Conservation (phyloP, 1,140 invertebrate genomes). For the Neodiprion lecontei region DNA sequence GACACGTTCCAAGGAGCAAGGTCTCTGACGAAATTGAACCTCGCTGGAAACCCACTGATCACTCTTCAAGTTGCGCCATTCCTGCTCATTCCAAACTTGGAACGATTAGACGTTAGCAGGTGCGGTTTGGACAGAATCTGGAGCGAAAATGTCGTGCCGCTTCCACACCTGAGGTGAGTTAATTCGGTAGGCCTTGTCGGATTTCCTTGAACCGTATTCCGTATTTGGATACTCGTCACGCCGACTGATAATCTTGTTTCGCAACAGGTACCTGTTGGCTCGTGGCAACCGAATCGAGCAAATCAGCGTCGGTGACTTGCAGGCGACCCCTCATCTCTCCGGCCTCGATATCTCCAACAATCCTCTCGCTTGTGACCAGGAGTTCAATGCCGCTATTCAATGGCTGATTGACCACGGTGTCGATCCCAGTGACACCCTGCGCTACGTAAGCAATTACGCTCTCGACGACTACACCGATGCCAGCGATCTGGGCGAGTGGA, state of each 20-base stretch:
- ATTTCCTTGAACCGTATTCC: not conserved
- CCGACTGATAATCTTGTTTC: not conserved
- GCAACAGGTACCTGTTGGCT: constrained; percentile 49
- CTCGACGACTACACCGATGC: constrained; percentile 22
- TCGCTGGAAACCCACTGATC: constrained; percentile 74
- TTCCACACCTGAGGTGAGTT: constrained; percentile 38
- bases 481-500: constrained; percentile 47
- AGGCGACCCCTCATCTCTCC: constrained; percentile 50
- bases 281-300: constrained; percentile 48
- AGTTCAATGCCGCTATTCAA: constrained; percentile 54
- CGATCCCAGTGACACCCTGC: constrained; percentile 42
- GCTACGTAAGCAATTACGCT: constrained; percentile 29
- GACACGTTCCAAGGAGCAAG: constrained; percentile 66
- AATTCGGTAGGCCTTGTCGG: not conserved
- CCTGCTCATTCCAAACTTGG: constrained; percentile 62
- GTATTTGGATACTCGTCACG: not conserved
- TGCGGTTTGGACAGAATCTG: constrained; percentile 70
- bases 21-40: constrained; percentile 68
- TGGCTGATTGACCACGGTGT: constrained; percentile 56
- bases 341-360: constrained; percentile 55
- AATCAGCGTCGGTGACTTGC: constrained; percentile 54
- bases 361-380: constrained; percentile 55
- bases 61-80: constrained; percentile 72
- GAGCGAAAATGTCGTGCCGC: constrained; percentile 58
- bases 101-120: constrained; percentile 70